Conservation (phyloP, 2,888 invertebrate genomes). For the Dolichopus griseipennis region DNA sequence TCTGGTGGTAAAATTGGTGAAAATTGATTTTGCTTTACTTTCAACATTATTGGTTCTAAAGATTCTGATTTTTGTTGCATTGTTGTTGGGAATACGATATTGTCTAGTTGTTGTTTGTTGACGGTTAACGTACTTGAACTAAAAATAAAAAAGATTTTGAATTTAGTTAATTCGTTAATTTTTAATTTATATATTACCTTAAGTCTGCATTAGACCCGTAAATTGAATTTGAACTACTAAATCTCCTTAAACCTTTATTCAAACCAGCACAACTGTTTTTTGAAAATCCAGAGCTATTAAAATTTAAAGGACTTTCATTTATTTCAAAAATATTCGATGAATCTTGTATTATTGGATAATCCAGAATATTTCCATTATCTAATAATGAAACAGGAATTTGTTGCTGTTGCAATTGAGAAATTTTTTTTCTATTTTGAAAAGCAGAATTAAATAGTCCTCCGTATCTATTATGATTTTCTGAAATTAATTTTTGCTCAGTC, state of each 20-base stretch:
- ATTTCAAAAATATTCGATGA: not conserved
- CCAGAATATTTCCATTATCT: not conserved
- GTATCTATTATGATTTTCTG: not conserved
- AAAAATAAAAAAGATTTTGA: not conserved
- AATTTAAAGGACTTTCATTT: not conserved
- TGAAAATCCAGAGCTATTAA: not conserved
- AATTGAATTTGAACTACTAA: not conserved
- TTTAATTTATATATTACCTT: not conserved
- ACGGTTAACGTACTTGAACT: not conserved
- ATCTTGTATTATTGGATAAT: not conserved
- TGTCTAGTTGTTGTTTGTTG: not conserved
- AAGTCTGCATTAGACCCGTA: not conserved
- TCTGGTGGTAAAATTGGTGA: constrained; percentile 38
- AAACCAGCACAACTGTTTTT: not conserved
- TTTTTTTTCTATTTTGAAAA: not conserved
- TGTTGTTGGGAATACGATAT: not conserved
- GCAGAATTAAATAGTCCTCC: not conserved
- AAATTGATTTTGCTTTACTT: constrained; percentile 31
- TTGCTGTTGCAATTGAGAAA: not conserved
- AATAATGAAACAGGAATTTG: not conserved
- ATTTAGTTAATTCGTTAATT: not conserved
- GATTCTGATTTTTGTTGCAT: not conserved
- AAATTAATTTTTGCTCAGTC: not conserved
- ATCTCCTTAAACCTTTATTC: not conserved
- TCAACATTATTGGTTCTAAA: not conserved